Evolutionary conservation across 2,888 invertebrate genomes (phyloP).

Genomic region (Rotaria macrura): DNA sequence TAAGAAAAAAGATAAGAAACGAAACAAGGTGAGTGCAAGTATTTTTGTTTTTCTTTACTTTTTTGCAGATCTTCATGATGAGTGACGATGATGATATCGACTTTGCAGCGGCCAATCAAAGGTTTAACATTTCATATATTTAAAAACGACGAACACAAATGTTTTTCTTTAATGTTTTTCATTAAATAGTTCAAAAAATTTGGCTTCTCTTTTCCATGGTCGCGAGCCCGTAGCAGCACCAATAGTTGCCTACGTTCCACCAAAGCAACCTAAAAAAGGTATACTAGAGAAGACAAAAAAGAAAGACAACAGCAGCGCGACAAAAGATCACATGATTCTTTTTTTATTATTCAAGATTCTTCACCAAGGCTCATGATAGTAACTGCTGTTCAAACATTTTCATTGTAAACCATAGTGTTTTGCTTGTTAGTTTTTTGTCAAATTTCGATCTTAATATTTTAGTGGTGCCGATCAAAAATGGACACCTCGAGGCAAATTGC

Average conservation of each 20-base stretch:
- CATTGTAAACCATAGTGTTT: neutral
- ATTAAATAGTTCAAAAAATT: neutral
- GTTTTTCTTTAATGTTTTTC: neutral
- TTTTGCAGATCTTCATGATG: constrained; percentile 1
- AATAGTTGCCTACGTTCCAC: neutral
- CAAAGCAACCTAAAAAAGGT: constrained; percentile 21
- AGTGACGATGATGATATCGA: constrained; percentile 14
- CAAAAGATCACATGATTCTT: neutral
- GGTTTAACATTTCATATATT: neutral
- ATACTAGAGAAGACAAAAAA: neutral
- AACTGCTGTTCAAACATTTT: neutral
- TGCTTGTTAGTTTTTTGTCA: neutral
- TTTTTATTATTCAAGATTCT: neutral
- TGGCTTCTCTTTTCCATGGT: constrained; percentile 12
- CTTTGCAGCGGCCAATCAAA: neutral
- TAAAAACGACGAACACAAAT: neutral
- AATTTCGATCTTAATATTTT: neutral
- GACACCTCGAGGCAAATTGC: constrained; percentile 45
- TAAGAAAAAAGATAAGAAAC: neutral
- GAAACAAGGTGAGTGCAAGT: neutral
- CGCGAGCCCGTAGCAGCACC: neutral
- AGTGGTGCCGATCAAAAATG: constrained; percentile 39
- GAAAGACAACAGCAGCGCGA: neutral
- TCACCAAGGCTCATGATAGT: neutral
- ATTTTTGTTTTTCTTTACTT: neutral